Evolutionary conservation across 1,140 invertebrate genomes (phyloP).

Genomic region (Pteromalus puparum): DNA sequence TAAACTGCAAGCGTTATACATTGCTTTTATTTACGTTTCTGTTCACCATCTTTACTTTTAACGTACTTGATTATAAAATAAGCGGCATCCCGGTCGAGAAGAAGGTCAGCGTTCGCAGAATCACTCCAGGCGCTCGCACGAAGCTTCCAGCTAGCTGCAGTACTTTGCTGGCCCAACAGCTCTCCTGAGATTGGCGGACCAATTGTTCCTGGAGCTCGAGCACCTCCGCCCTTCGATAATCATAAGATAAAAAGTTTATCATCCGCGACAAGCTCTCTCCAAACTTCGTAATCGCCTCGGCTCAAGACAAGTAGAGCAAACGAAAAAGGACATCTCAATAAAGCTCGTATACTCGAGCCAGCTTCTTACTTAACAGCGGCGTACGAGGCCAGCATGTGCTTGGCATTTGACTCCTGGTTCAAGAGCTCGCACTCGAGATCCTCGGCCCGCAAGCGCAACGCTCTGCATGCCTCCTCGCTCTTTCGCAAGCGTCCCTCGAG

Average conservation of each 20-base stretch:
- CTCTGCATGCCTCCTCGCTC: slow-evolving; percentile 56
- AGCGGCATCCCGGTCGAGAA: slow-evolving; percentile 58
- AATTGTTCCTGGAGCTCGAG: slow-evolving; percentile 63
- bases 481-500: slow-evolving; percentile 56
- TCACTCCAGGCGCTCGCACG: slow-evolving; percentile 65
- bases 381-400: slow-evolving; percentile 61
- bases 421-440: slow-evolving; percentile 51
- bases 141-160: slow-evolving; percentile 69
- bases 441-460: slow-evolving; percentile 51
- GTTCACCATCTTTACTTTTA: background rate
- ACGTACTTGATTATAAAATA: slow-evolving; percentile 33
- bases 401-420: slow-evolving; percentile 51
- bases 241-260: background rate
- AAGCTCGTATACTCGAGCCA: background rate
- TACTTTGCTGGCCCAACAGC: slow-evolving; percentile 67
- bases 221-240: slow-evolving; percentile 61
- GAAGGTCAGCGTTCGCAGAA: slow-evolving; percentile 67
- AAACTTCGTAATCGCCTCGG: no score
- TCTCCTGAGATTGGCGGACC: slow-evolving; percentile 61
- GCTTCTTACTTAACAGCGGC: slow-evolving; percentile 61
- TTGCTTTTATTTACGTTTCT: background rate
- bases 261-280: no score
- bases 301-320: no score
- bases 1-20: background rate
- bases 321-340: no score